phyloP scores from a whole-genome alignment of 2,113 vertebrate genomes.

The Macroglossus sobrinus region DNA sequence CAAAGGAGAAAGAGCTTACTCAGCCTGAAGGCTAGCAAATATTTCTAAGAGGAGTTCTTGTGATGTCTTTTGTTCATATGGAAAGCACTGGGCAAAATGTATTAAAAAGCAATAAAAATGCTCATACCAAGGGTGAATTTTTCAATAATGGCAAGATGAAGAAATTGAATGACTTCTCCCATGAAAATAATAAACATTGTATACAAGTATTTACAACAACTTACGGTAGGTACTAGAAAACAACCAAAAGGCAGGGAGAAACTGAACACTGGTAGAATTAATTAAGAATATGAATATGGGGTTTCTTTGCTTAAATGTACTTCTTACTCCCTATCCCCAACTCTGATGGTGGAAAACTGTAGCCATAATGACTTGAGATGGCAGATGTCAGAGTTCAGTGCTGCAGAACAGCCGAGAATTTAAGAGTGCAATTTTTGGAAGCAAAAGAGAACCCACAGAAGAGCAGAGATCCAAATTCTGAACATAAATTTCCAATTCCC shows the following conservation, averaged over 20 bases:
- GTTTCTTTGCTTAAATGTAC: not conserved
- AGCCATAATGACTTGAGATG: not conserved
- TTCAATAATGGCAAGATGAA: not conserved
- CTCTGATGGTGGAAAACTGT: not conserved
- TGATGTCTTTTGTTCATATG: not conserved
- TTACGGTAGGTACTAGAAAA: not conserved
- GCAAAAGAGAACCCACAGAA: not conserved
- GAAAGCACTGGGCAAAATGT: not conserved
- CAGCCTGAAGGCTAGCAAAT: not conserved
- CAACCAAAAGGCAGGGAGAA: not conserved
- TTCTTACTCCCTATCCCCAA: not conserved
- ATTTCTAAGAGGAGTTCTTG: not conserved
- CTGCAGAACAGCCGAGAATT: not conserved
- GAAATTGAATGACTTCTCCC: not conserved
- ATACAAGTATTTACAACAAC: not conserved
- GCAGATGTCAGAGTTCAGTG: not conserved
- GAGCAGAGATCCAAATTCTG: not conserved
- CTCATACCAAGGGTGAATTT: not conserved
- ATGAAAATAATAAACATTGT: not conserved
- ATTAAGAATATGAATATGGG: not conserved
- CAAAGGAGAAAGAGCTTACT: not conserved
- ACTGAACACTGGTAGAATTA: not conserved
- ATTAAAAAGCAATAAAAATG: not conserved
- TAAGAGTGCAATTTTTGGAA: not conserved
- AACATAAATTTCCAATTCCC: not conserved